A percentile compares a stretch with the other conserved stretches of the same genome.
Conservation (phyloP, 2,113 vertebrate genomes). For the Microcebus ravelobensis region DNA sequence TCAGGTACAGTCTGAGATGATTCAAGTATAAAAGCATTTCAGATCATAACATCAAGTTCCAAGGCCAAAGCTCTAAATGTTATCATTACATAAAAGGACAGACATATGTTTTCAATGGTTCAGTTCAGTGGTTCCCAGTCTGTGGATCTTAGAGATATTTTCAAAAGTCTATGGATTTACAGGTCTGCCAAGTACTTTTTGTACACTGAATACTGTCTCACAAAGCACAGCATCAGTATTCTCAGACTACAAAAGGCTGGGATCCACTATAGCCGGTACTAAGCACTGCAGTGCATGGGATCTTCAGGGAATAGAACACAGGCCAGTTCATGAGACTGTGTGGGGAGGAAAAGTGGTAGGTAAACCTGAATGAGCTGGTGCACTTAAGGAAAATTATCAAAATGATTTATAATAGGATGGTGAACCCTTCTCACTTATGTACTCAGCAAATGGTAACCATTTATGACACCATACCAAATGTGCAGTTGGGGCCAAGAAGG, state of each 20-base stretch:
- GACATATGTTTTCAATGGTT: slow-evolving; percentile 57
- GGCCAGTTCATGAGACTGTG: background rate
- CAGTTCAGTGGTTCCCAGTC: slow-evolving; percentile 4
- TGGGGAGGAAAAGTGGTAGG: background rate
- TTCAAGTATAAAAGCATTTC: slow-evolving; percentile 55
- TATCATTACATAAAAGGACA: slow-evolving; percentile 15
- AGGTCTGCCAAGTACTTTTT: slow-evolving; percentile 14
- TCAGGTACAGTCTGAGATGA: slow-evolving; percentile 48
- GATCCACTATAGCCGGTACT: background rate
- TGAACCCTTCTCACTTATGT: background rate
- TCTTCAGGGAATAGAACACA: background rate
- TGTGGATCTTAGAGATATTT: slow-evolving; percentile 30
- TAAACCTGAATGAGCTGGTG: background rate
- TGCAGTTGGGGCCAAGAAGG: background rate
- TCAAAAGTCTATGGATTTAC: background rate
- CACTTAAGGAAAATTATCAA: background rate
- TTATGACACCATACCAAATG: background rate
- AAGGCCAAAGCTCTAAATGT: slow-evolving; percentile 37
- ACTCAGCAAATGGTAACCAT: background rate
- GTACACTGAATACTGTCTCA: background rate
- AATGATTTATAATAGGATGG: background rate
- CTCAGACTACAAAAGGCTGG: background rate
- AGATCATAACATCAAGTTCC: slow-evolving; percentile 35
- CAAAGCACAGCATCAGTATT: background rate
- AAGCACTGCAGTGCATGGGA: background rate